phyloP scores from a whole-genome alignment of 2,113 vertebrate species.

The Lampris megalopsis region DNA sequence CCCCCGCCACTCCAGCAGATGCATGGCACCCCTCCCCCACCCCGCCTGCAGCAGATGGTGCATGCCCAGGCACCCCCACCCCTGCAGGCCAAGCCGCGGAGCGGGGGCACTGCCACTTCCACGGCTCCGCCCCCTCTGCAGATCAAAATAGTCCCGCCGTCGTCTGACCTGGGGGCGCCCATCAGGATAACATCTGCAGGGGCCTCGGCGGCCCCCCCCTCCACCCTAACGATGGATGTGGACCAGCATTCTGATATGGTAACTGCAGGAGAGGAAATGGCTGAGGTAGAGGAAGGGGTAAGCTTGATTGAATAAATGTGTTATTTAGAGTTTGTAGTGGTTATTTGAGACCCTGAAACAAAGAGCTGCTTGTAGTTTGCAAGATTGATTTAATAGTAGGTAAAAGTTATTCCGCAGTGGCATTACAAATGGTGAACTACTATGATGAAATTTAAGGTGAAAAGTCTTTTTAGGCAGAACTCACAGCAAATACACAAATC shows the following conservation, averaged over 20 bases:
- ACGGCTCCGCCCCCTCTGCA: constrained; percentile 67
- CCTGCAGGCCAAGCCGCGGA: constrained; percentile 82
- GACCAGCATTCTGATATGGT: constrained; percentile 60
- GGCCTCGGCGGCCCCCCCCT: constrained; percentile 22
- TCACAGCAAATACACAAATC: no score
- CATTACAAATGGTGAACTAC: no score
- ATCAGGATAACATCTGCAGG: constrained; percentile 66
- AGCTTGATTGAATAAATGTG: not conserved
- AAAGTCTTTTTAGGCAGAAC: no score
- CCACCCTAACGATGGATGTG: constrained; percentile 65
- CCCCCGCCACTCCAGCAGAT: constrained; percentile 89
- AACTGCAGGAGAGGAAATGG: constrained; percentile 58
- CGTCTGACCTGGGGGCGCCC: constrained; percentile 55
- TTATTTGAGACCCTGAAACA: no score
- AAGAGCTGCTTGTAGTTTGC: no score
- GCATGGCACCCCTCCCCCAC: constrained; percentile 83
- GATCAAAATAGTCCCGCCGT: constrained; percentile 78
- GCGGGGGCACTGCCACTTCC: constrained; percentile 36
- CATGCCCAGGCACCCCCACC: constrained; percentile 79
- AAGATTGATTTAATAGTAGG: no score
- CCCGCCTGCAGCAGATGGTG: constrained; percentile 83
- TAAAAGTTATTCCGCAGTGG: no score
- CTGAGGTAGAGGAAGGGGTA: constrained; percentile 76
- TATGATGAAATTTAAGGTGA: no score
- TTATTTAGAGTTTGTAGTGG: no score